Evolutionary conservation across 2,113 vertebrate genomes (phyloP), one percentile per base, ranked within the genome.

Genomic region (Takifugu flavidus): DNA sequence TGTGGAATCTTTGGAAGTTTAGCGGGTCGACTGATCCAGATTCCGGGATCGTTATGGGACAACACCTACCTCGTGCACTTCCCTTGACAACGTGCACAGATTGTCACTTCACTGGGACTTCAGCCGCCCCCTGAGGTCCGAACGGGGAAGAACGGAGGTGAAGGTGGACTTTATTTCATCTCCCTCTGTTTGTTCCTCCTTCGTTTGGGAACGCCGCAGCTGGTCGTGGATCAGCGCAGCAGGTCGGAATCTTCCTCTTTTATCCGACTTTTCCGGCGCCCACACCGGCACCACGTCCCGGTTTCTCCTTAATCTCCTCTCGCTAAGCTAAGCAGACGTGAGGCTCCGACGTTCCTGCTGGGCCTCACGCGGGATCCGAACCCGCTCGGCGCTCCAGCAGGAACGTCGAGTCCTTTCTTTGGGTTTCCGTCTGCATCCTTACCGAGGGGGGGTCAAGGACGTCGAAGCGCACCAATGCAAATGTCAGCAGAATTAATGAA

Each of bases 291-390:
- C 79, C 69, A 85, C 70, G 72, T 77, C 80, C 76, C 57, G 67
- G 67, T 72, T 74, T 77, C 80, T 83, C 72, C 75, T 63, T 85
- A 88, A 88, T 88, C 86, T 88, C 20, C 70, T 67, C 64, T 50
- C 55, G 77, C 75, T 82, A 78, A 89, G 86, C 82, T 71, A 62
- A 80, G 79, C 80, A 84, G 83, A 86, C 82, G 79, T 83, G 86
- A 85, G 86, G 74, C 77, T 87, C 75, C 78, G 82, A 80, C 82
- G 82, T 73, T 83, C 20, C 20, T 20, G 20, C 20, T 1, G 20
- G 20, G 20, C 20, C 20, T 20, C 20, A 20, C 20, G 20, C 1
- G 20, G 20, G 20, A 20, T 20, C 20, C 20, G 20, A 20, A 20
- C 20, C 20, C 20, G 20, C 34, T 39, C 7, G 34, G 34, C 5